Percentiles rank a stretch among this genome's conserved stretches.
Evolutionary conservation across 2,113 vertebrate species (phyloP).

Genomic region (Tachysurus fulvidraco): DNA sequence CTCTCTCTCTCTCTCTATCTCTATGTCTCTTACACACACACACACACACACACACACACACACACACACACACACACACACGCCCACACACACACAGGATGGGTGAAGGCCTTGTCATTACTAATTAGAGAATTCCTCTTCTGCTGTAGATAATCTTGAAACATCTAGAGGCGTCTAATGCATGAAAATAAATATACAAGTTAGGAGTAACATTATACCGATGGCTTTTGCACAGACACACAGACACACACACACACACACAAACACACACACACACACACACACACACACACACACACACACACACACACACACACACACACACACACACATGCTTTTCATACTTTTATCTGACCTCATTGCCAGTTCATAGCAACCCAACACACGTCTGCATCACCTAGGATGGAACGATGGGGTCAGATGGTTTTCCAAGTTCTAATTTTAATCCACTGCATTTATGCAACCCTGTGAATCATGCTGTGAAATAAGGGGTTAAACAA

Average conservation of each 20-base stretch:
- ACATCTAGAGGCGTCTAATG: background rate
- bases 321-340: constrained; percentile 10
- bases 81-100: background rate
- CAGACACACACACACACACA: background rate
- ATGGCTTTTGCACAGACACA: background rate
- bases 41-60: background rate
- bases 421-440: constrained; percentile 16
- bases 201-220: constrained; percentile 9
- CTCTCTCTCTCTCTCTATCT: background rate
- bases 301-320: background rate
- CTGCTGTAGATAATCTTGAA: background rate
- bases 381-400: background rate
- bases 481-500: background rate
- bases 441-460: constrained; percentile 22
- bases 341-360: background rate
- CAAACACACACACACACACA: background rate
- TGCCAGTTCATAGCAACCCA: constrained; percentile 22
- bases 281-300: background rate
- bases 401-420: constrained; percentile 5
- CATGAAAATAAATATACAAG: background rate
- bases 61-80: background rate
- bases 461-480: background rate
- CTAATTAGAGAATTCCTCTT: background rate
- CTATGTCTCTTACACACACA: background rate
- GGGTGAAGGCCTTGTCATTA: background rate